Conservation (phyloP, 2,113 vertebrate genomes). For the Scatophagus argus region DNA sequence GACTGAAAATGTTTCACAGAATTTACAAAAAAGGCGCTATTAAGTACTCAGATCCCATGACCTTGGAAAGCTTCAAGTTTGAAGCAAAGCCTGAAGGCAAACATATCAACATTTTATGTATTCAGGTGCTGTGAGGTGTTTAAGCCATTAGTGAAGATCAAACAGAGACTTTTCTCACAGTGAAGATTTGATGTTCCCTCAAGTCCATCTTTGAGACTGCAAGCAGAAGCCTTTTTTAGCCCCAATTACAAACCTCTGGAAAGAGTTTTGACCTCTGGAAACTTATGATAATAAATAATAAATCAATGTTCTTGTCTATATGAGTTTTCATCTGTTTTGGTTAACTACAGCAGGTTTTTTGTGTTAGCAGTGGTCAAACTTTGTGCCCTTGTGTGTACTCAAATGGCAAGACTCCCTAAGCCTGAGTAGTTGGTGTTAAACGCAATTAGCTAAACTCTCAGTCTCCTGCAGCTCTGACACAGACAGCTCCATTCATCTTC, state of each 20-base stretch:
- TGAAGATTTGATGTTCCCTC: constrained; percentile 13
- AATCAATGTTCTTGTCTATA: constrained; percentile 14
- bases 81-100: constrained; percentile 8
- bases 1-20: neutral
- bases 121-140: constrained; percentile 6
- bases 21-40: neutral
- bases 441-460: constrained; percentile 36
- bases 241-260: neutral
- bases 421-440: constrained; percentile 28
- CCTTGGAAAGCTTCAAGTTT: neutral
- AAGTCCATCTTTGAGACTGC: neutral
- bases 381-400: neutral
- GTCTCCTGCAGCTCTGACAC: constrained; percentile 38
- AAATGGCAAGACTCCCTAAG: constrained; percentile 17
- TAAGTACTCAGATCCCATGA: neutral
- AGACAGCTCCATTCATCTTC: constrained; percentile 67
- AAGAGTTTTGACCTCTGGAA: constrained; percentile 9
- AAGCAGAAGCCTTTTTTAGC: neutral
- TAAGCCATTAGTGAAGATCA: constrained; percentile 30
- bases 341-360: neutral
- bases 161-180: constrained; percentile 20
- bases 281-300: neutral
- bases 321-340: constrained; percentile 8
- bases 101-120: neutral
- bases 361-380: neutral